A percentile compares a stretch with the other conserved stretches of the same genome.
These are phyloP conservation scores for Notodonta ziczac DNA, from an alignment of 2,888 invertebrate genomes.

Conservation along the genomic window DNA sequence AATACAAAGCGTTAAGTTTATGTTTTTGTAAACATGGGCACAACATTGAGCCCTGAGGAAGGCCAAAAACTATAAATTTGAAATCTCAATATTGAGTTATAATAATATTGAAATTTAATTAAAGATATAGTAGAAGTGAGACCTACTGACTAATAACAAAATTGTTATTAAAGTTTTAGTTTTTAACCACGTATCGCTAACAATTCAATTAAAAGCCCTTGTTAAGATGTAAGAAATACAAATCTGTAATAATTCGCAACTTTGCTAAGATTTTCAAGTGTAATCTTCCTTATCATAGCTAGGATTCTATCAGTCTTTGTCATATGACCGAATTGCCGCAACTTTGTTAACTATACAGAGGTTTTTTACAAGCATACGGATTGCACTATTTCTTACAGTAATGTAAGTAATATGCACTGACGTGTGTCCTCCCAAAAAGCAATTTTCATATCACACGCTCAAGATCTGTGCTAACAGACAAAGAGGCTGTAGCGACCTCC, in stretches of 20 bases:
- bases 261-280: too few species aligned
- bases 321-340: background rate
- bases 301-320: too few species aligned
- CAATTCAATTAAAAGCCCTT: background rate
- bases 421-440: background rate
- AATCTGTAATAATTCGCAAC: too few species aligned
- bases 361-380: too few species aligned
- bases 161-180: background rate
- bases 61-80: background rate
- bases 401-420: background rate
- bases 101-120: too few species aligned
- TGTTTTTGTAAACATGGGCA: background rate
- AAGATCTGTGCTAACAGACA: constrained; percentile 2
- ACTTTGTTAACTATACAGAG: background rate
- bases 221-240: background rate
- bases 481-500: background rate
- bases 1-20: background rate
- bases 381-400: too few species aligned
- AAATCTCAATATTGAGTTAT: too few species aligned
- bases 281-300: too few species aligned
- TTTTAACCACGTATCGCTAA: background rate
- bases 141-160: background rate
- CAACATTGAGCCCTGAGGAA: background rate
- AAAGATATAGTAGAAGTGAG: background rate
- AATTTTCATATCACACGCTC: background rate